Evolutionary conservation across 2,888 invertebrate species (phyloP), one percentile per base, ranked within the genome.

Genomic region (Acanthacorydalis orientalis): DNA sequence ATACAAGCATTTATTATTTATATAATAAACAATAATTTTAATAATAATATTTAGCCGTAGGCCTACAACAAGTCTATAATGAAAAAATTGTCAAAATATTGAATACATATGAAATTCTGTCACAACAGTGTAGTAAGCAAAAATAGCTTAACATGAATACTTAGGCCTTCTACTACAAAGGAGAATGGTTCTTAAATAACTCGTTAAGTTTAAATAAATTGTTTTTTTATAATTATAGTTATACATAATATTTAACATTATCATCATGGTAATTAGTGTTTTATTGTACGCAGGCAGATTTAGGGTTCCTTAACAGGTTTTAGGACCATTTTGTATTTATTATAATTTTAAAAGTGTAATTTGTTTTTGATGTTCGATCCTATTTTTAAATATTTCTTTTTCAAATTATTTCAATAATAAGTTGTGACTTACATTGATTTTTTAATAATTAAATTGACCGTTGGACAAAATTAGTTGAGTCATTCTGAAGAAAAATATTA

Each of bases 1-100:
- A 56, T 64, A 63, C 63, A 65, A 65, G 65, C 65, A 63, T 59
- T 64, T 61, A 60, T 64, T 64, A 50, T 51, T 49, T 47, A 44
- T 41, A 50, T 50, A 43, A 23, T 23, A 23, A 50, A 44, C 42
- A 50, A 51, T 48, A 48, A 52, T 52, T 51, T 56, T 60, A 61
- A 62, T 62, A 61, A 62, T 62, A 57, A 58, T 60, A 60, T 23
- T 23, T 57, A 62, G 61, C 62, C 61, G 57, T 57, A 57, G 64
- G 63, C 63, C 63, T 62, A 64, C 61, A 64, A 64, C 63, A 63
- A 61, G 57, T 54, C 56, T 60, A 38, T 38, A 38, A 15, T 38
- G 12, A 38, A 15, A 38, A 38, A 38, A n/a, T 38, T 38, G 12
- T 38, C 15, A 38, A 38, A 38, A 38, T 38, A 38, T 15, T 38